Evolutionary conservation across 2,113 vertebrate genomes (phyloP), one percentile per base, ranked within the genome.

Genomic region (Loxodonta africana): DNA sequence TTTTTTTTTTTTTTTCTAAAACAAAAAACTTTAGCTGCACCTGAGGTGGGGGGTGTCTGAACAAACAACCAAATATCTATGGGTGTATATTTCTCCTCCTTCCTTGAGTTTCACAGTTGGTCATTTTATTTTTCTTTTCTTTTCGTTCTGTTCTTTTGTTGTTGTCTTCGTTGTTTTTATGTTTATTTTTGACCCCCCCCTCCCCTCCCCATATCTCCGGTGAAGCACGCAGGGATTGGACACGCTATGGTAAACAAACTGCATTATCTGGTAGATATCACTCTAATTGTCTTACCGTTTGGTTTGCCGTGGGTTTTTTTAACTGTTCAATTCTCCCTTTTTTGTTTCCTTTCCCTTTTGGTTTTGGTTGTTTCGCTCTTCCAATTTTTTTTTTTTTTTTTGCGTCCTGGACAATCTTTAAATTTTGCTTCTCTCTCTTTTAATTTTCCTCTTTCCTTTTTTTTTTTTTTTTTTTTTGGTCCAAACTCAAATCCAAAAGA

Each of bases 191-290:
- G 97, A 97, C 95, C 97, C 98, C 98, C 98, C 95, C 95, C n/a
- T 21, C 88, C 88, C 37, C 30, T 23, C 48, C 97, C 96, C 95
- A 89, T 82, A 87, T 90, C 96, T 98, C 97, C 97, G 97, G 95
- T 97, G 98, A 99, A 99, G 99, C 99, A 99, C 99, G 99, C 99
- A 99, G 99, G 99, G 99, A 99, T 99, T 99, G 99, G 99, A 99
- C 99, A 99, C 99, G 99, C 99, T 99, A 99, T 99, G 99, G 99
- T 99, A 99, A 99, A 99, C 99, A 99, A 99, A 99, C 99, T 99
- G 99, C 99, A 99, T 99, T 99, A 99, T 99, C 99, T 99, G 99
- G 99, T 99, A 99, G 99, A 99, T 99, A 99, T 99, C 99, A 99
- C 99, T 99, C 99, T 99, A 99, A 99, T 99, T 99, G 99, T 99